Conservation (phyloP, 2,113 vertebrate species). For the Hipposideros armiger region DNA sequence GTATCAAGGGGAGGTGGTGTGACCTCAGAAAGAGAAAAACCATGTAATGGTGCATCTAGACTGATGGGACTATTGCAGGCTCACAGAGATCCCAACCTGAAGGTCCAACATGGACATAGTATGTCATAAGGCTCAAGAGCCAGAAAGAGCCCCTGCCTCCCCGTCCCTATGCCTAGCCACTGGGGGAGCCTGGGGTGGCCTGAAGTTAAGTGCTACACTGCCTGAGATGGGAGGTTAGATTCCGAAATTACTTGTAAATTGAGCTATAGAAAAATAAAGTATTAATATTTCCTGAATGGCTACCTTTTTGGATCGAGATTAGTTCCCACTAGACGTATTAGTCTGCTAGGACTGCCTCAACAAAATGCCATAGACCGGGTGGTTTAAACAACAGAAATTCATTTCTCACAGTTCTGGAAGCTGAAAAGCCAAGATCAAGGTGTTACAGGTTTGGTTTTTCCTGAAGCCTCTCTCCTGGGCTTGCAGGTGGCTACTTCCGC, state of each 20-base stretch:
- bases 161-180: neutral
- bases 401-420: neutral
- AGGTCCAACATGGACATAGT: neutral
- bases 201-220: neutral
- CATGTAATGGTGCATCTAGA: neutral
- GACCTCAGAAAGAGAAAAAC: neutral
- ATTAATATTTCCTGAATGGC: neutral
- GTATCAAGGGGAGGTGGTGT: neutral
- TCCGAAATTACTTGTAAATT: neutral
- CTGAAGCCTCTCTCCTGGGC: neutral
- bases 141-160: neutral
- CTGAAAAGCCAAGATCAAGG: neutral
- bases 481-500: neutral
- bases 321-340: neutral
- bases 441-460: neutral
- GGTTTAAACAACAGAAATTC: neutral
- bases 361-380: neutral
- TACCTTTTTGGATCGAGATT: neutral
- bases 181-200: neutral
- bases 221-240: neutral
- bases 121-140: neutral
- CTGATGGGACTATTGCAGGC: neutral
- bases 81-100: neutral
- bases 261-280: neutral
- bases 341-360: neutral